These are phyloP conservation scores for Aptenodytes forsteri DNA, from an alignment of 2,113 vertebrate genomes.

Conservation along the genomic window DNA sequence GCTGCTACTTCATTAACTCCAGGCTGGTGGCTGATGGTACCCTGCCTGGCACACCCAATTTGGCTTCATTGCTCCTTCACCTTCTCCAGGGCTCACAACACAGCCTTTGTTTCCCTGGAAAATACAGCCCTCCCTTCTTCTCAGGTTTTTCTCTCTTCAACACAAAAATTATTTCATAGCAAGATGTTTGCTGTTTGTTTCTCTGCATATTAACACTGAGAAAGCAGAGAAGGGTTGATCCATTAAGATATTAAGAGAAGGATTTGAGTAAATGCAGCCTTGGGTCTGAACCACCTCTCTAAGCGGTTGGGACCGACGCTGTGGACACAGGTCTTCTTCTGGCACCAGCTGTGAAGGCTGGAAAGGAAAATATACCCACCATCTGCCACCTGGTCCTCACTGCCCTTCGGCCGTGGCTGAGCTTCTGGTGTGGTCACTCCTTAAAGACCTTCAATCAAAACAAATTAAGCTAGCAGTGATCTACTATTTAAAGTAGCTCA, in stretches of 20 bases:
- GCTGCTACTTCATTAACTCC: neutral
- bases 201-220: neutral
- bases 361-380: neutral
- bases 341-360: neutral
- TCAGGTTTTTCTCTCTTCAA: neutral
- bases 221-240: neutral
- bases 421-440: conserved; percentile 19
- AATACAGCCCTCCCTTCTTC: neutral
- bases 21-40: neutral
- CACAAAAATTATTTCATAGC: neutral
- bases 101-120: neutral
- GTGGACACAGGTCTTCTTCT: neutral
- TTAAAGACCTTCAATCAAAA: conserved; percentile 23
- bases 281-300: neutral
- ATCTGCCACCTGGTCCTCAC: neutral
- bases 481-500: neutral
- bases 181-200: neutral
- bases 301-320: rapidly evolving
- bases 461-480: neutral
- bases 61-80: neutral
- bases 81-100: neutral
- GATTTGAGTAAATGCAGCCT: neutral
- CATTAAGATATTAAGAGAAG: neutral
- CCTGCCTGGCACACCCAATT: neutral
- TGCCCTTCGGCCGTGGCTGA: neutral